Evolutionary conservation across 2,888 invertebrate genomes (phyloP).

Genomic region (Xestia rhomboidea): DNA sequence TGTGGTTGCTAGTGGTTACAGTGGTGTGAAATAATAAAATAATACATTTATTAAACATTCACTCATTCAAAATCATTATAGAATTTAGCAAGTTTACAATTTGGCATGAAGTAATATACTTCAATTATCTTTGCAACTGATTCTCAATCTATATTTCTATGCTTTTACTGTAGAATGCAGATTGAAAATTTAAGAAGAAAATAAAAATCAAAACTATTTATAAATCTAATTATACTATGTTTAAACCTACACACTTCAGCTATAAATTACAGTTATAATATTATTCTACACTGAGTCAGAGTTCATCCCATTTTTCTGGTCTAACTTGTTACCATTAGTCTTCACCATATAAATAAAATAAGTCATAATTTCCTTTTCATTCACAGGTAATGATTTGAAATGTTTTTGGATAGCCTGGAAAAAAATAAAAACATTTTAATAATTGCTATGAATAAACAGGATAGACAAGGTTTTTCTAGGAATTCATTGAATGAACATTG

Average conservation of each 20-base stretch:
- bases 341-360: constrained; percentile 99
- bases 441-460: background rate
- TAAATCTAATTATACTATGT: constrained; percentile 72
- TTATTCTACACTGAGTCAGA: constrained; percentile 89
- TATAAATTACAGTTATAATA: constrained; percentile 77
- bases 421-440: constrained; percentile 45
- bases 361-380: constrained; percentile 98
- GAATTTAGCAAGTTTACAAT: constrained; percentile 70
- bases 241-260: constrained; percentile 74
- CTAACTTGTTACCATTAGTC: constrained; percentile 96
- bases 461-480: constrained; percentile 8
- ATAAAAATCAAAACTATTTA: constrained; percentile 71
- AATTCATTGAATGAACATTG: background rate
- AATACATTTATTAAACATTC: constrained; percentile 59
- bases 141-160: constrained; percentile 75
- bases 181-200: constrained; percentile 77
- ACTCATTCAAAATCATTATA: constrained; percentile 56
- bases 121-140: constrained; percentile 70
- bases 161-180: constrained; percentile 71
- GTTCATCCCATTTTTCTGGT: constrained; percentile 94
- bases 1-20: constrained; percentile 47
- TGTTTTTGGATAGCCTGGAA: constrained; percentile 98
- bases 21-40: constrained; percentile 57
- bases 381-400: constrained; percentile 98
- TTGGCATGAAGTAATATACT: constrained; percentile 81